Base-by-base conservation (phyloP, 2,113 vertebrate genomes). In the Phalacrocorax pelagicus region DNA sequence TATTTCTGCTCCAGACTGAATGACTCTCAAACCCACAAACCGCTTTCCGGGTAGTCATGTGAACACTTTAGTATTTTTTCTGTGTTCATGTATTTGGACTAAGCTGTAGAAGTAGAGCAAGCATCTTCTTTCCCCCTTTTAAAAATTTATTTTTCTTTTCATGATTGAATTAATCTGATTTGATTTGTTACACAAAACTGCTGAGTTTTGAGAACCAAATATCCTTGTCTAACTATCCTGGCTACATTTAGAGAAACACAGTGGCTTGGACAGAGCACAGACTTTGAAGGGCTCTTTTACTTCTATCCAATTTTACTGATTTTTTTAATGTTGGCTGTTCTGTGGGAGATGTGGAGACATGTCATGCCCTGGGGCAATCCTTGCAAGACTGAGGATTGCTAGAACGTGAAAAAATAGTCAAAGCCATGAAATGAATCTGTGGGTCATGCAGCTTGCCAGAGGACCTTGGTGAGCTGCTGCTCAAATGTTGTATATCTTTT, bases 71-170 rank as follows among this genome's bases (percentile, higher is more conserved):
- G 0, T 51, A 11, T 57, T 61, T 77, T 44, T 89, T 23, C 32
- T 34, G 12, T 38, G 10, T 71, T 71, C 10, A 5, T 27, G 11
- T 62, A 12, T 44, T 78, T 71, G 51, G 22, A 57, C 10, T 38
- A 52, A 73, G 16, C 9, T 88, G 24, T 44, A 44, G 24, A 67
- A 67, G 11, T 0, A 0, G 16, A 78, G 5, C 2, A 1, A 71
- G 42, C n/a, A 58, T 19, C 20, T 12, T 52, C 11, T 17, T 5
- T 1, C 3, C 5, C 15, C 1, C 3, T 6, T 4, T 38, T 51
- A 46, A 2, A 32, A 19, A 22, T n/a, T 21, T n/a, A 18, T n/a
- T 44, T 1, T 49, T 71, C 6, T 38, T 59, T 24, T 46, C 11
- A 26, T 54, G 34, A 52, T 22, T 59, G 24, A 30, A 29, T 70